Evolutionary conservation across 1,140 invertebrate genomes (phyloP), one percentile per base, ranked within the genome.

Genomic region (Drosophila lacertosa): DNA sequence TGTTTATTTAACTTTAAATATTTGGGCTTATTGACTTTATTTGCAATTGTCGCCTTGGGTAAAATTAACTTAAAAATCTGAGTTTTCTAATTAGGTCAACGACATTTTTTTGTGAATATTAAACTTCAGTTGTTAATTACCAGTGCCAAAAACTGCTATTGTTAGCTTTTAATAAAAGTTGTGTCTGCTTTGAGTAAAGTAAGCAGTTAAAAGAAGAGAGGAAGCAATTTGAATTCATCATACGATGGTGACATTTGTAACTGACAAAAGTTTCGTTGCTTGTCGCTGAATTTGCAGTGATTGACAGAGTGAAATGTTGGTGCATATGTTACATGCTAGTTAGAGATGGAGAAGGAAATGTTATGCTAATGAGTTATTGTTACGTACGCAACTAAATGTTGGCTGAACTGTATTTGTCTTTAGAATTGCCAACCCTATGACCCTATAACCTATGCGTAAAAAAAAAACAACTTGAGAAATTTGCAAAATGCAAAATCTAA

Each of bases 361-460:
- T 83, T 84, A 84, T 83, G 79, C 83, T 83, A 84, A 83, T 84
- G 79, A 79, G 80, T 84, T 83, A 83, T 78, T 67, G 79, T 67
- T 53, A 37, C 26, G 60, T 48, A 47, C 66, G 42, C 48, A 71
- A 54, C 44, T 51, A 57, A 65, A 48, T 45, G 50, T 18, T 18
- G 42, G 32, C 70, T 51, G 13, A 62, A 76, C 39, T 81, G 77
- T 73, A 82, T 35, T 29, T n/a, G 24, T n/a, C 48, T 37, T 54
- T 26, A 0, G 11, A 55, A 42, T 50, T 54, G 55, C 60, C 45
- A 15, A 39, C 7, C 40, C 10, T 40, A n/a, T n/a, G 16, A 29
- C 42, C 16, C 39, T 37, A n/a, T n/a, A n/a, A n/a, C 47, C 57
- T 35, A 6, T 44, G 22, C 35, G 48, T 66, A 71, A 71, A 71